phyloP scores from a whole-genome alignment of 2,888 invertebrate genomes.

The Masnerella sp. region DNA sequence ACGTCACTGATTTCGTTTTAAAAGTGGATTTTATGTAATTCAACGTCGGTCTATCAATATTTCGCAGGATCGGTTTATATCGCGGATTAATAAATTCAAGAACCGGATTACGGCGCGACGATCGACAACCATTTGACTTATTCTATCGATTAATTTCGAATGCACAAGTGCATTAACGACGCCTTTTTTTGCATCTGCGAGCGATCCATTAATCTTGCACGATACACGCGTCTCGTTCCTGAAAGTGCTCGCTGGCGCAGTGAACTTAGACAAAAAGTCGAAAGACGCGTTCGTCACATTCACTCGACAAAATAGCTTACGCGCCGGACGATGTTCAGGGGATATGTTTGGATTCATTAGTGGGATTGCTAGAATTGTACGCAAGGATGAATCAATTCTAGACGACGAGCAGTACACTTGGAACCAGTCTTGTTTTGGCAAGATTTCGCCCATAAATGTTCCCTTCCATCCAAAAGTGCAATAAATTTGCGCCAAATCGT shows the following conservation, averaged over 20 bases:
- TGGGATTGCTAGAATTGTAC: constrained; percentile 38
- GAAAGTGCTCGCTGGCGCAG: constrained; percentile 28
- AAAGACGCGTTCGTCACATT: constrained; percentile 44
- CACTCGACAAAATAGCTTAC: constrained; percentile 40
- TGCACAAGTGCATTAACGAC: constrained; percentile 15
- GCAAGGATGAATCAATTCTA: constrained; percentile 36
- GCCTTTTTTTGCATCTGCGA: constrained; percentile 29
- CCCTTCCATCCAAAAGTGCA: neutral
- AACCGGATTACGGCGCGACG: neutral
- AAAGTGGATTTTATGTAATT: neutral
- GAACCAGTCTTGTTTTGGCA: constrained; percentile 13
- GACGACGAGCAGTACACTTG: constrained; percentile 15
- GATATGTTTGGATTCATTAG: constrained; percentile 48
- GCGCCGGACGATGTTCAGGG: constrained; percentile 34
- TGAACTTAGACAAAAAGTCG: constrained; percentile 37
- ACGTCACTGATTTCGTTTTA: no score
- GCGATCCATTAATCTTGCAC: constrained; percentile 40
- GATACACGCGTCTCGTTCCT: constrained; percentile 36
- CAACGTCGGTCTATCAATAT: neutral
- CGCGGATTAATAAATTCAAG: neutral
- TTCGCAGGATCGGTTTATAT: neutral
- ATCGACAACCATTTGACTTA: constrained; percentile 20
- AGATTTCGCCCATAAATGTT: constrained; percentile 18
- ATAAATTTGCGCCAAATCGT: constrained; percentile 1
- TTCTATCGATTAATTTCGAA: constrained; percentile 30